Conservation (phyloP, 2,797 vertebrate genomes). For the Enteromius paludinosus region DNA sequence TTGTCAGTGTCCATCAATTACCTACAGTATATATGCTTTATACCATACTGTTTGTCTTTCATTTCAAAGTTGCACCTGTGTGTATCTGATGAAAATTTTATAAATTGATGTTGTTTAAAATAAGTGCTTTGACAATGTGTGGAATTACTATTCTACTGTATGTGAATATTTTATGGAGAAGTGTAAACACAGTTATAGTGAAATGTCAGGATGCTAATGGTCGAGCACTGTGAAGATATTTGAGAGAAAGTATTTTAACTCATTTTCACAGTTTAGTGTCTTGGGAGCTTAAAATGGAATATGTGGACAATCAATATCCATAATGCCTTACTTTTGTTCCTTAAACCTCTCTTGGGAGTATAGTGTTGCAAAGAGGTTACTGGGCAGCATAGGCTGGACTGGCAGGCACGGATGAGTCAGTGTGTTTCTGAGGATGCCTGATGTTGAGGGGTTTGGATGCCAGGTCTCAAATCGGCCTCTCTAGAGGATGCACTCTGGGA, state of each 20-base stretch:
- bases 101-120: not conserved
- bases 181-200: not conserved
- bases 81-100: not conserved
- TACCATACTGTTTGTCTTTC: not conserved
- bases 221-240: not conserved
- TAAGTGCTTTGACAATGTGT: not conserved
- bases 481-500: conserved; percentile 60
- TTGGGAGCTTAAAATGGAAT: conserved; percentile 55
- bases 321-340: conserved; percentile 63
- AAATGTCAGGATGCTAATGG: conserved; percentile 8
- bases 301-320: conserved; percentile 63
- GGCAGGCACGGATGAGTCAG: conserved; percentile 52
- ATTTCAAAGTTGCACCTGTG: not conserved
- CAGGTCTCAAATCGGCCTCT: conserved; percentile 63
- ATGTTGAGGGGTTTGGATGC: conserved; percentile 58
- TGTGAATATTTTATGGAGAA: conserved; percentile 6
- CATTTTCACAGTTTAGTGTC: conserved; percentile 58
- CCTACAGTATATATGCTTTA: not conserved
- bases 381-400: conserved; percentile 57
- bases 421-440: conserved; percentile 63
- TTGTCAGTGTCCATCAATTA: conserved; percentile 12
- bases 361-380: conserved; percentile 65
- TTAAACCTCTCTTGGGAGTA: conserved; percentile 58
- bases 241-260: conserved; percentile 57
- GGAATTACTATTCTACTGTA: not conserved